Base-by-base conservation (phyloP, 2,113 vertebrate genomes). In the Anoura caudifer region DNA sequence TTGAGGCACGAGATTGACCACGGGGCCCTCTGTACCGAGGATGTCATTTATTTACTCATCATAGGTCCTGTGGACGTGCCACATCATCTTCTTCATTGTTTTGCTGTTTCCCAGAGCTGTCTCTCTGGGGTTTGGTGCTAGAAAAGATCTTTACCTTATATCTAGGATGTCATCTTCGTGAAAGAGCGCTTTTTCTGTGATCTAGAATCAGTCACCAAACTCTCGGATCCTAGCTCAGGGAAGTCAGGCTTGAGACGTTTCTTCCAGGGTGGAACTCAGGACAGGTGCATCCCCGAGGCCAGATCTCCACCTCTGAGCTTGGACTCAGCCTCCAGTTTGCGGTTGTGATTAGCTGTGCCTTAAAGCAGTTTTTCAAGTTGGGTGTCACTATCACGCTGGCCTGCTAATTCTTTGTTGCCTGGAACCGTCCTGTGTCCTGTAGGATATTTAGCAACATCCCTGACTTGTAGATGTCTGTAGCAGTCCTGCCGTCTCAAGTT, bases 141-240 rank as follows among this genome's bases (percentile, higher is more conserved):
- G 94, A 61, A 92, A 95, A 91, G 8, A 0, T 19, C 0, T 96
- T 97, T 76, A 16, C 72, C 90, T 76, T 43, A 69, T 65, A 96
- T 98, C 70, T 56, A 72, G 81, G 88, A 93, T 76, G 93, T 88
- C 4, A 72, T 73, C 91, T 92, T 45, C 73, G 77, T 85, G 73
- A 95, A 97, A 86, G 5, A 61, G 81, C 96, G 72, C 80, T 85
- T 45, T 33, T 89, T 91, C 85, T 95, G 95, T 96, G 95, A 94
- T 94, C 73, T 80, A 54, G 90, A 94, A 63, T 38, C 93, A 92
- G 92, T 94, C 80, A 93, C 50, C 94, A 91, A 81, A 41, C 75
- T 63, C 69, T 43, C 36, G 65, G 70, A 85, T 92, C 86, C 38
- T 17, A 56, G 63, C 8, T 43, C 28, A n/a, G 86, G n/a, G 28